Evolutionary conservation across 2,797 vertebrate genomes (phyloP).

Genomic region (Acestrorhynchus altus): DNA sequence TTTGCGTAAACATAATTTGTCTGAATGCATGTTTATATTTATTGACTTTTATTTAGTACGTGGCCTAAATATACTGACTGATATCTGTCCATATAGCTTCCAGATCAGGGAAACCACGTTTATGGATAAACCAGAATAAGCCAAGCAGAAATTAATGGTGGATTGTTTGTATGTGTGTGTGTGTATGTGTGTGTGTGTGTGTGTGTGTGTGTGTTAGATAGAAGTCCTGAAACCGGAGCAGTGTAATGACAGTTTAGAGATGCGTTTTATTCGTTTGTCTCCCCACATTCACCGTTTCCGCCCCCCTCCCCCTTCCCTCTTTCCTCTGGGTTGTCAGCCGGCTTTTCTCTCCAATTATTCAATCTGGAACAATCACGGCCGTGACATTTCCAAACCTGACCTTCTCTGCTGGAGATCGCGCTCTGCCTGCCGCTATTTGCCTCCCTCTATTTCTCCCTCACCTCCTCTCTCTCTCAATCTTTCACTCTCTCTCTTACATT

Average conservation of each 20-base stretch:
- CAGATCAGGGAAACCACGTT: too few species aligned
- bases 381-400: conserved; percentile 84
- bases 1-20: too few species aligned
- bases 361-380: conserved; percentile 80
- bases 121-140: background rate
- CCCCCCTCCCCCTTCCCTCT: conserved; percentile 37
- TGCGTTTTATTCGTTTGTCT: conserved; percentile 58
- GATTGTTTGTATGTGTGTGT: background rate
- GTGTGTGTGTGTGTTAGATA: conserved; percentile 8
- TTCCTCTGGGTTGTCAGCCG: conserved; percentile 62
- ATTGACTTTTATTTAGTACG: too few species aligned
- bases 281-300: conserved; percentile 25
- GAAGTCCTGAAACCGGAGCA: conserved; percentile 10
- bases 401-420: conserved; percentile 74
- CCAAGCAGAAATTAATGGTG: too few species aligned
- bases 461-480: conserved; percentile 38
- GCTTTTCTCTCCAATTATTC: conserved; percentile 79
- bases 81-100: too few species aligned
- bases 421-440: conserved; percentile 61
- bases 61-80: too few species aligned
- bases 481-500: conserved; percentile 42
- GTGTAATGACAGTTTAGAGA: conserved; percentile 58
- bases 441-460: conserved; percentile 58
- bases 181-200: conserved; percentile 41
- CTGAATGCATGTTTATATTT: too few species aligned